Evolutionary conservation across 2,113 vertebrate species (phyloP).

Genomic region (Epinephelus lanceolatus): DNA sequence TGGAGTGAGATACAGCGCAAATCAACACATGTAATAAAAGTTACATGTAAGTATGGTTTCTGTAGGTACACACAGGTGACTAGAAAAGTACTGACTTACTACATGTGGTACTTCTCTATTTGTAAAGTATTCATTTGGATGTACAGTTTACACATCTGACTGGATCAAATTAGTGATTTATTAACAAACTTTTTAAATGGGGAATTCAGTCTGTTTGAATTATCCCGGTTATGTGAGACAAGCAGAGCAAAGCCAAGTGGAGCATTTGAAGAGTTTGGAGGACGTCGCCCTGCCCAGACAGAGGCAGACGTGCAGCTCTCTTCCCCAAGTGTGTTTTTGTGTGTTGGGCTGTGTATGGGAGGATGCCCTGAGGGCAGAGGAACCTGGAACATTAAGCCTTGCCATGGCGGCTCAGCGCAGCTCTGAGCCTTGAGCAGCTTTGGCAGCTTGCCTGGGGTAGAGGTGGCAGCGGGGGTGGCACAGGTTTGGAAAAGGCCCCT

Average conservation of each 20-base stretch:
- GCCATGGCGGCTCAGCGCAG: slow-evolving; percentile 66
- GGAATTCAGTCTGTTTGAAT: slow-evolving; percentile 34
- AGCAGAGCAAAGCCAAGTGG: slow-evolving; percentile 14
- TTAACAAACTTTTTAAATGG: background rate
- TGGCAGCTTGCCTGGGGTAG: slow-evolving; percentile 74
- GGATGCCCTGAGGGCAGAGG: slow-evolving; percentile 74
- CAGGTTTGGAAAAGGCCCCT: slow-evolving; percentile 58
- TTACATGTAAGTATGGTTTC: too few species aligned
- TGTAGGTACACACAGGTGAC: background rate
- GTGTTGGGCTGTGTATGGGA: slow-evolving; percentile 48
- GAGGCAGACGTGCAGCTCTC: slow-evolving; percentile 51
- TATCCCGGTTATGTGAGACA: background rate
- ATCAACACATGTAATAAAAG: background rate
- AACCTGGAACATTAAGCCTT: slow-evolving; percentile 80
- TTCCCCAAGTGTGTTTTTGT: slow-evolving; percentile 61
- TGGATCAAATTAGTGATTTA: background rate
- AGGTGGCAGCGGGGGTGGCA: slow-evolving; percentile 45
- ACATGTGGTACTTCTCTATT: too few species aligned
- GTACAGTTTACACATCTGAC: background rate
- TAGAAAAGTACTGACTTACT: background rate
- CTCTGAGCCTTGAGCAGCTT: slow-evolving; percentile 75
- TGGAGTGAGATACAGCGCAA: too few species aligned
- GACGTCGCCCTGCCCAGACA: slow-evolving; percentile 33
- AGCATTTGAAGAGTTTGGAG: slow-evolving; percentile 50
- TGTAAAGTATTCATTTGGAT: background rate